Evolutionary conservation across 2,888 invertebrate genomes (phyloP), one percentile per base, ranked within the genome.

Genomic region (Lacanobia oleracea): DNA sequence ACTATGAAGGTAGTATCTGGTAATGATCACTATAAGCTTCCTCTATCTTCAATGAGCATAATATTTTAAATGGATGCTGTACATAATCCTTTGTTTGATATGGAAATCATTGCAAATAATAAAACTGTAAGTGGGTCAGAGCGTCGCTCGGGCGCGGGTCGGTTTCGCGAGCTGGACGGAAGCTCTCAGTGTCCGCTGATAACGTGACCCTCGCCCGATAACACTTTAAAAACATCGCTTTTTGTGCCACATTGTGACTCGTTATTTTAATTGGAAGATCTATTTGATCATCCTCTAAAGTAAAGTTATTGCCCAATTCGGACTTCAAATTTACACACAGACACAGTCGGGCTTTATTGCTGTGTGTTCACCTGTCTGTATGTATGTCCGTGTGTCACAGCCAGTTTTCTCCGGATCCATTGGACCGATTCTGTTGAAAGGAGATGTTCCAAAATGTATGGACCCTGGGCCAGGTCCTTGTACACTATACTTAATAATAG

Each of bases 151-250:
- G 71, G 67, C 82, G 37, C 2, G 53, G 23, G 21, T 61, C 16
- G 71, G 71, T 48, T 84, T 81, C 74, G 84, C 83, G 82, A 72
- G 81, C 80, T 79, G 81, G 88, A 89, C 94, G 94, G 94, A 94
- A 94, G 91, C 92, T 64, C 62, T 21, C 92, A 90, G 88, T 88
- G 91, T 91, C 92, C 91, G 93, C 88, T 85, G 89, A 89, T 89
- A 90, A 72, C 82, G 68, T 85, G 90, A 89, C 90, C 89, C 87
- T 75, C 75, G 72, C 79, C 83, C 79, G 93, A 93, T 92, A 93
- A 93, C 86, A 75, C 72, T 83, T 84, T 74, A 87, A 91, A 90
- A 91, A 88, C 87, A 88, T 66, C 65, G 77, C 72, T 88, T 88
- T 84, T 86, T 89, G 86, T 90, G 87, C 83, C 88, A 88, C 54